Evolutionary conservation across 1,140 invertebrate genomes (phyloP), one percentile per base, ranked within the genome.

Genomic region (Drosophila prosaltans): DNA sequence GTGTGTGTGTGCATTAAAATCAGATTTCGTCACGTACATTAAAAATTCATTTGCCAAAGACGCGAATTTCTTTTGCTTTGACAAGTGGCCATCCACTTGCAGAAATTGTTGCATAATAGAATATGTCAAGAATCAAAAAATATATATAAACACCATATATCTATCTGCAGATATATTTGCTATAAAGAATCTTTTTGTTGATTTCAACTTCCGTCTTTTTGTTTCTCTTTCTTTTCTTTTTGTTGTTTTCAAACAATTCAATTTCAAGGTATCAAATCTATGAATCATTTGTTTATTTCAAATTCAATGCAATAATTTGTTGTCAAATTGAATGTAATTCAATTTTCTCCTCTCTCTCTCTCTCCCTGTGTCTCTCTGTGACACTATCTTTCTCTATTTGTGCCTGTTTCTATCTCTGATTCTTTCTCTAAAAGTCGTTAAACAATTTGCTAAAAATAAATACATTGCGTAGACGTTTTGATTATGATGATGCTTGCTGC

Each of bases 401-500:
- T 16, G 16, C 36, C n/a, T 28, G 51, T 36, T 21, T 51, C 60
- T 68, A 48, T 62, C 68, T 75, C 68, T 73, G 75, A 63, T 63
- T 75, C 65, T 62, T 65, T 51, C 57, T 61, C 59, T 76, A 65
- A 73, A 81, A 67, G 85, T 89, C 78, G 74, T 88, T 89, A 89
- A 88, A 78, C 81, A 89, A 89, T 88, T 88, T 88, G 71, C 84
- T 88, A 88, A 81, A 88, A 89, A 88, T 88, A 88, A 80, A 88
- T 30, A 48, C 51, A 30, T 89, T 88, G 85, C 84, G 84, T 80
- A 88, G 80, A 73, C 84, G 81, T 63, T 74, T 70, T 51, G 45
- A 51, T 51, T 51, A 51, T 51, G 45, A 51, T 51, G 45, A 21
- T 51, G 45, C 45, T 9, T 16, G 3, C 45, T 2, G 16, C 16